Base-by-base conservation (phyloP, 1,140 invertebrate genomes). In the Drosophila suzukii region DNA sequence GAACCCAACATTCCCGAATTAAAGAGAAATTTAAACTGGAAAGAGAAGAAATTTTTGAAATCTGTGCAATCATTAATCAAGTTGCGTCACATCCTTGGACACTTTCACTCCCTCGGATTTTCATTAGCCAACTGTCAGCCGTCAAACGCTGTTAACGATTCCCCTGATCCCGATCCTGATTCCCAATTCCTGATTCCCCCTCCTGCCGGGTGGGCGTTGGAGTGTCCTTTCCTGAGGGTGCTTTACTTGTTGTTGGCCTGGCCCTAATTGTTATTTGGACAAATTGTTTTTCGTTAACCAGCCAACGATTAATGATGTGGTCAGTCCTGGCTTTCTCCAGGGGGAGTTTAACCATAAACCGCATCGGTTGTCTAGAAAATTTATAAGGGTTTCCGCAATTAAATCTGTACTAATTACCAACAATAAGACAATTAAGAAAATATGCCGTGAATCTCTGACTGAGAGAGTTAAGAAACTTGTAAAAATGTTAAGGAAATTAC, bases 281-380 rank as follows among this genome's bases (percentile, higher is more conserved):
- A 84, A 84, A 84, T 84, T 84, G 81, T 84, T 84, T 84, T 84
- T 57, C 76, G 72, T 49, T 76, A 84, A 84, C 81, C 68, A 76
- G 81, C 61, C 41, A 71, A 68, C 72, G 76, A 84, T 84, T 84
- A 84, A 84, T 84, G 77, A 84, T 84, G 66, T 80, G 81, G 66
- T 67, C 81, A 80, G 72, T 73, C 58, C 60, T 36, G 0, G 3
- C 27, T 5, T 27, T 27, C 27, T 32, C 11, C 20, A 17, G 51
- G 63, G 36, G 60, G 44, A 41, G 60, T 27, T 30, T 50, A 49
- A 12, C 54, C 58, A 84, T 84, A 84, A 84, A 80, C 61, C 72
- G 62, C 81, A 84, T 84, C 76, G 36, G 81, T 80, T 73, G 76
- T 78, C 81, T 47, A 38, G 44, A 58, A 50, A 79, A 76, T 73